A percentile compares a stretch with the other conserved stretches of the same genome.
Conservation (phyloP, 1,140 invertebrate genomes). For the Achatina immaculata region DNA sequence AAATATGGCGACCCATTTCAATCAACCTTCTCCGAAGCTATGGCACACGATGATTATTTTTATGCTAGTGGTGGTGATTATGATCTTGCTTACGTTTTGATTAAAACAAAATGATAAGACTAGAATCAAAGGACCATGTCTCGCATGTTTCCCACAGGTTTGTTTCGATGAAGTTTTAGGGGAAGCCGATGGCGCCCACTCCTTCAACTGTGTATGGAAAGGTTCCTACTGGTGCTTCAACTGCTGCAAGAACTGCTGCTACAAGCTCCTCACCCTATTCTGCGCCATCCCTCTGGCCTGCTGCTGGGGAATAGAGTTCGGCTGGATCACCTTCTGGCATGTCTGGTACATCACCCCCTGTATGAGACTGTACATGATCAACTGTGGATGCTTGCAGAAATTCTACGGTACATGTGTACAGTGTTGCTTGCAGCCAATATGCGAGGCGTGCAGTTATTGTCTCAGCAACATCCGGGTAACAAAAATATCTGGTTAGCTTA, state of each 20-base stretch:
- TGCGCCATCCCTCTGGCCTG: constrained; percentile 79
- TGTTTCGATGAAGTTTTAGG: constrained; percentile 82
- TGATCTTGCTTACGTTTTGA: too few relatives aligned
- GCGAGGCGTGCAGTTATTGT: constrained; percentile 77
- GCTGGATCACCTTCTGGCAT: constrained; percentile 78
- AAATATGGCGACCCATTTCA: too few relatives aligned
- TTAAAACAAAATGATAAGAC: too few relatives aligned
- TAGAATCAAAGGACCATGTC: too few relatives aligned
- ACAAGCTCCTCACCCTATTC: constrained; percentile 79
- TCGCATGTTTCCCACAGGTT: too few relatives aligned
- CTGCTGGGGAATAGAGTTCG: constrained; percentile 80
- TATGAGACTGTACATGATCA: constrained; percentile 71
- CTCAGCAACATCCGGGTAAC: constrained; percentile 77
- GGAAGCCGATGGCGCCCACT: constrained; percentile 81
- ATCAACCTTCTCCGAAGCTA: too few relatives aligned
- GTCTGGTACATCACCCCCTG: constrained; percentile 69
- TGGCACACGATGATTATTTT: too few relatives aligned
- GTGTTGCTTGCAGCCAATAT: constrained; percentile 76
- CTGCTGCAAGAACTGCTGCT: constrained; percentile 79
- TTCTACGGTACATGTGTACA: constrained; percentile 75
- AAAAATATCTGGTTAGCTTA: constrained; percentile 15
- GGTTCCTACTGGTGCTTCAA: constrained; percentile 79
- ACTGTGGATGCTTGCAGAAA: constrained; percentile 76
- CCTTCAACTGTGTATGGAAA: constrained; percentile 82
- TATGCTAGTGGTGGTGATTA: too few relatives aligned